phyloP scores from a whole-genome alignment of 2,797 vertebrate genomes.

The Eulemur albifrons region DNA sequence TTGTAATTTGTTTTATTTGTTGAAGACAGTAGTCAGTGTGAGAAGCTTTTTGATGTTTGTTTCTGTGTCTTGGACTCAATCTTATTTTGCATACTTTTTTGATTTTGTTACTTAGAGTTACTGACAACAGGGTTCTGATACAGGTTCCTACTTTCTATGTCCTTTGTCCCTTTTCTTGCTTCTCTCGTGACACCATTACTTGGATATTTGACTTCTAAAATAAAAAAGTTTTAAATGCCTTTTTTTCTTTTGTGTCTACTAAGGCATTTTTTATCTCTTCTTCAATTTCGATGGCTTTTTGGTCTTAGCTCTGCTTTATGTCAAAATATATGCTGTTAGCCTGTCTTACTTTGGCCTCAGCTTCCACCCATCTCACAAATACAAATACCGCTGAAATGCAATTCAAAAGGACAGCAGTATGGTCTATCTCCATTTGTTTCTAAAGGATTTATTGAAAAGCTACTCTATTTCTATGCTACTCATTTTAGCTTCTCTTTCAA shows the following conservation, averaged over 20 bases:
- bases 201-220: slow-evolving; percentile 18
- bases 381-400: not conserved
- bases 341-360: not conserved
- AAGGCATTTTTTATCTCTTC: not conserved
- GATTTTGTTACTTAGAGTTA: not conserved
- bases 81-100: not conserved
- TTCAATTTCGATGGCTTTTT: not conserved
- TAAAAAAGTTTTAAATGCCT: not conserved
- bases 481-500: slow-evolving; percentile 11
- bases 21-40: not conserved
- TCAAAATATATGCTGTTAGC: not conserved
- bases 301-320: not conserved
- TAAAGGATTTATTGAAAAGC: not conserved
- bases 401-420: not conserved
- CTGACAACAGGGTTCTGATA: not conserved
- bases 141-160: not conserved
- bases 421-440: not conserved
- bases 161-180: not conserved
- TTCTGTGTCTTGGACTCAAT: not conserved
- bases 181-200: not conserved
- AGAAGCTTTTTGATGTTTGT: not conserved
- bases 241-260: not conserved
- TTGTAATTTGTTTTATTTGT: slow-evolving; percentile 13
- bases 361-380: not conserved
- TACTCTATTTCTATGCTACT: not conserved